These are phyloP conservation scores for Epizoanthus rinbou DNA, from an alignment of 92 coral and sea anemone species.

Conservation along the genomic window DNA sequence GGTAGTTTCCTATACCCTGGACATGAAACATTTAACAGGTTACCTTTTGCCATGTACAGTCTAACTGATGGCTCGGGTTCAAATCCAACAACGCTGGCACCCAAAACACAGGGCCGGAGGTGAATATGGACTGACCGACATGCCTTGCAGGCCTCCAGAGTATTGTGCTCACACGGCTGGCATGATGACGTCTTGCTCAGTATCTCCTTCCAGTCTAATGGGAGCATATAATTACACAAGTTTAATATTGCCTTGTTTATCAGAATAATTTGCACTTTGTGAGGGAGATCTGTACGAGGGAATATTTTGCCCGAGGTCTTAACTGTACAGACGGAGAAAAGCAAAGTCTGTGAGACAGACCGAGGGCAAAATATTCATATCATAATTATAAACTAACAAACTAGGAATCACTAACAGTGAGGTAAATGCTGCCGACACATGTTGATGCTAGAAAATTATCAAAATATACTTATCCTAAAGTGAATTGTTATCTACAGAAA, in stretches of 20 bases:
- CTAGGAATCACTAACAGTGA: no score
- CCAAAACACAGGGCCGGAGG: constrained; percentile 75
- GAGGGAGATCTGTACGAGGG: no score
- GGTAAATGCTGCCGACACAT: no score
- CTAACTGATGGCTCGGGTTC: constrained; percentile 93
- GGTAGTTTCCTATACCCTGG: not conserved
- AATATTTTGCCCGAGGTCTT: no score
- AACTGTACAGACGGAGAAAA: no score
- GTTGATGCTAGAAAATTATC: no score
- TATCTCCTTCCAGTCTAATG: constrained; percentile 94
- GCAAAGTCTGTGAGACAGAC: no score
- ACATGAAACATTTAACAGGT: not conserved
- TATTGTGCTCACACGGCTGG: constrained; percentile 65
- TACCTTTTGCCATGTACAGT: constrained; percentile 97
- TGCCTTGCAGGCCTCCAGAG: constrained; percentile 78
- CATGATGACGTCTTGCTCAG: constrained; percentile 80
- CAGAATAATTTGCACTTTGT: no score
- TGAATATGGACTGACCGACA: constrained; percentile 80
- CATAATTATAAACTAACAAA: no score
- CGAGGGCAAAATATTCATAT: no score
- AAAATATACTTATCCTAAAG: no score
- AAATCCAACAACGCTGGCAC: constrained; percentile 80
- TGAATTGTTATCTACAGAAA: no score
- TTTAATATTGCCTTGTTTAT: not conserved
- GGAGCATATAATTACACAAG: not conserved